These are phyloP conservation scores for Acinonyx jubatus DNA, from an alignment of 2,113 vertebrate species.

Conservation along the genomic window DNA sequence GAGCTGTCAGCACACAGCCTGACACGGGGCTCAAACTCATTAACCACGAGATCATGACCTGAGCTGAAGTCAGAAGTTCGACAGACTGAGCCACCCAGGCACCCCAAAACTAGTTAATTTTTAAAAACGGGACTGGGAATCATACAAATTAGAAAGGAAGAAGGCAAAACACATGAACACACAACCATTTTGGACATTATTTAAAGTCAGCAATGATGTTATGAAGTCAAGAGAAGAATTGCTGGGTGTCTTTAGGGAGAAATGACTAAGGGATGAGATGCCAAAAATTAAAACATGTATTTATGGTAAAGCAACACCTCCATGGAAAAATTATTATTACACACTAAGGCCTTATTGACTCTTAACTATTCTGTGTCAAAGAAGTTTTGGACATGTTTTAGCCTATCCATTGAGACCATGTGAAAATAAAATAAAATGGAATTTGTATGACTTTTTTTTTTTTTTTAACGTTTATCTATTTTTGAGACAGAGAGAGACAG, in stretches of 20 bases:
- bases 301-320: not conserved
- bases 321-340: not conserved
- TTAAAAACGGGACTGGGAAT: not conserved
- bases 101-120: not conserved
- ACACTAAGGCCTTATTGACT: not conserved
- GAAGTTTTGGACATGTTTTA: not conserved
- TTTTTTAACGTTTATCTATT: no score
- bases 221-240: not conserved
- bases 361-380: not conserved
- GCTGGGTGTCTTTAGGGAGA: not conserved
- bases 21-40: no score
- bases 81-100: no score
- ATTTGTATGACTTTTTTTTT: not conserved
- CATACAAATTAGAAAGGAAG: not conserved
- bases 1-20: no score
- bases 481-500: no score
- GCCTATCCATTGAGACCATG: not conserved
- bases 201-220: not conserved
- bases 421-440: not conserved
- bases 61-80: no score
- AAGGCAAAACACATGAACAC: not conserved
- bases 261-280: not conserved
- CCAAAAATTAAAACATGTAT: not conserved
- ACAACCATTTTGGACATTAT: not conserved
- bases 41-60: no score